Percentiles rank a stretch among this genome's conserved stretches.
Conservation (phyloP, 2,888 invertebrate species). For the Bruchidius siliquastri region DNA sequence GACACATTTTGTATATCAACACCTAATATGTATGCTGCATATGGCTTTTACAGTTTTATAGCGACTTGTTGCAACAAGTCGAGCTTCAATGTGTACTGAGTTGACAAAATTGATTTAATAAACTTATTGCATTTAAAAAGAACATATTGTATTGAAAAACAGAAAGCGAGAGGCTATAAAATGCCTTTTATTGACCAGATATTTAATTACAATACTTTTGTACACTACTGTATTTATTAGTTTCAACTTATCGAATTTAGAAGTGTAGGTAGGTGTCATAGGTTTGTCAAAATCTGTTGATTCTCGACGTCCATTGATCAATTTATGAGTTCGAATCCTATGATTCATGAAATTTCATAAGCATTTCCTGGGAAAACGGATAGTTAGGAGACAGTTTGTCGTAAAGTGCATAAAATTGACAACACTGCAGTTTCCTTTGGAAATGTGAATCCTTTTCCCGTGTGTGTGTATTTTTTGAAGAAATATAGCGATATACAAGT, state of each 20-base stretch:
- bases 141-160: too few species aligned
- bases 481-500: not conserved
- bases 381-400: not conserved
- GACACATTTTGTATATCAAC: too few species aligned
- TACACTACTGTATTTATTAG: not conserved
- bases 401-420: not conserved
- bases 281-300: not conserved
- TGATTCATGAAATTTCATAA: not conserved
- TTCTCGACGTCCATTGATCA: not conserved
- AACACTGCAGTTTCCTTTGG: not conserved
- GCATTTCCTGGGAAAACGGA: not conserved
- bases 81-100: too few species aligned
- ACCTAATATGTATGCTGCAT: too few species aligned
- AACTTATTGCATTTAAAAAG: too few species aligned
- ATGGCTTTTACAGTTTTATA: too few species aligned
- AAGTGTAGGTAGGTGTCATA: not conserved
- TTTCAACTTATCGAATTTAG: not conserved
- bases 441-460: not conserved
- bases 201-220: not conserved
- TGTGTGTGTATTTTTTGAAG: not conserved
- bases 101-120: too few species aligned
- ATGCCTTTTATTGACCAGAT: too few species aligned
- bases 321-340: not conserved
- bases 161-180: too few species aligned
- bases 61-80: too few species aligned